Evolutionary conservation across 2,888 invertebrate species (phyloP).

Genomic region (Xylocampa areola): DNA sequence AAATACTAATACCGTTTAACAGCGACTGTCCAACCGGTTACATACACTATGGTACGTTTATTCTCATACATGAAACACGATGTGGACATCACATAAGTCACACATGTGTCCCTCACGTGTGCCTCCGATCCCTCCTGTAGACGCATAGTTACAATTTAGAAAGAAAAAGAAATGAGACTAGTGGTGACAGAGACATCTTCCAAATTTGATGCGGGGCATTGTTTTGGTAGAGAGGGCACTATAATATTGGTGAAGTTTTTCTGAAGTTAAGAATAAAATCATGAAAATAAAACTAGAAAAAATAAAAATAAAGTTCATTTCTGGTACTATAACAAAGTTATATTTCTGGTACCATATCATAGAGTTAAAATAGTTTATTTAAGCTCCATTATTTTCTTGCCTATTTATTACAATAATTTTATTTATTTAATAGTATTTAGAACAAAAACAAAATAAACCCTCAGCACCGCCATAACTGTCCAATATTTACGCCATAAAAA

Average conservation of each 20-base stretch:
- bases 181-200: conserved; percentile 50
- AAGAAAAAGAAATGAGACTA: conserved; percentile 59
- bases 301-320: neutral
- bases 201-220: conserved; percentile 18
- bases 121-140: conserved; percentile 45
- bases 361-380: neutral
- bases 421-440: neutral
- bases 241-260: neutral
- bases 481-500: conserved; percentile 6
- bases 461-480: neutral
- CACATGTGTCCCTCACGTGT: conserved; percentile 64
- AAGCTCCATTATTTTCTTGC: no score
- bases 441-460: neutral
- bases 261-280: neutral
- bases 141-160: conserved; percentile 52
- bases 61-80: conserved; percentile 67
- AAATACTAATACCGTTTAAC: conserved; percentile 17
- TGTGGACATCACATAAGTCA: conserved; percentile 57
- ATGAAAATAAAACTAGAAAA: neutral
- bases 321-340: no score
- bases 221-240: neutral
- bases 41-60: conserved; percentile 63
- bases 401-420: neutral
- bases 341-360: no score
- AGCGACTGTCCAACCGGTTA: conserved; percentile 59